Percentiles rank a stretch among this genome's conserved stretches.
phyloP scores from a whole-genome alignment of 2,888 invertebrate species.

The Limnephilus lunatus region DNA sequence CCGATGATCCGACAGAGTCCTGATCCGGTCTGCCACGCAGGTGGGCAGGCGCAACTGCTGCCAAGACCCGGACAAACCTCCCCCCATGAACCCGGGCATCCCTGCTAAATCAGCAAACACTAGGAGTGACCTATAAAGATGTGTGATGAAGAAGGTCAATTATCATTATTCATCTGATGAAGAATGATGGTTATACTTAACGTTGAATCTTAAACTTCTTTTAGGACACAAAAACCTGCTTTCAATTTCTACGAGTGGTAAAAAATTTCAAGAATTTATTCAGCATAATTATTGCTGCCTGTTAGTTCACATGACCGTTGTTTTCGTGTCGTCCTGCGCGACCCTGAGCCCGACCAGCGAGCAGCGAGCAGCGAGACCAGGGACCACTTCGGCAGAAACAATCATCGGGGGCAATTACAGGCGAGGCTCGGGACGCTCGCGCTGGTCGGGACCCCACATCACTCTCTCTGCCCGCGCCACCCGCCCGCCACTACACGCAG shows the following conservation, averaged over 20 bases:
- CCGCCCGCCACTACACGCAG: slow-evolving; percentile 47
- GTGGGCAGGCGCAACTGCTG: too few relatives aligned
- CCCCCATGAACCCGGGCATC: too few relatives aligned
- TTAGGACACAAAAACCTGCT: background rate
- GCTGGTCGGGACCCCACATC: slow-evolving; percentile 5
- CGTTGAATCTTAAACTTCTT: background rate
- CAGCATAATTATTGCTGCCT: background rate
- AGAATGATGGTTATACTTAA: too few relatives aligned
- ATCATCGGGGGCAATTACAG: slow-evolving; percentile 52
- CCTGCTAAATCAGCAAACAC: too few relatives aligned
- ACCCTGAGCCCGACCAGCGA: background rate
- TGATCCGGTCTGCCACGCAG: too few relatives aligned
- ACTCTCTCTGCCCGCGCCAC: slow-evolving; percentile 32
- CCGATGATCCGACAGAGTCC: too few relatives aligned
- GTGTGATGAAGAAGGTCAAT: too few relatives aligned
- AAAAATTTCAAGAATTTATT: background rate
- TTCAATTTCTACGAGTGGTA: background rate
- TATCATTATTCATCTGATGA: too few relatives aligned
- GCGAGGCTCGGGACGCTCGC: background rate
- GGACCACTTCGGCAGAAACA: slow-evolving; percentile 59
- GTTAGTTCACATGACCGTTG: background rate
- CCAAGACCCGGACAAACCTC: too few relatives aligned
- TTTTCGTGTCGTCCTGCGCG: slow-evolving; percentile 2
- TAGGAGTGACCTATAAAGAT: too few relatives aligned
- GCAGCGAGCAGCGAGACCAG: background rate